Conservation (phyloP, 1,140 invertebrate genomes). For the Atta cephalotes region DNA sequence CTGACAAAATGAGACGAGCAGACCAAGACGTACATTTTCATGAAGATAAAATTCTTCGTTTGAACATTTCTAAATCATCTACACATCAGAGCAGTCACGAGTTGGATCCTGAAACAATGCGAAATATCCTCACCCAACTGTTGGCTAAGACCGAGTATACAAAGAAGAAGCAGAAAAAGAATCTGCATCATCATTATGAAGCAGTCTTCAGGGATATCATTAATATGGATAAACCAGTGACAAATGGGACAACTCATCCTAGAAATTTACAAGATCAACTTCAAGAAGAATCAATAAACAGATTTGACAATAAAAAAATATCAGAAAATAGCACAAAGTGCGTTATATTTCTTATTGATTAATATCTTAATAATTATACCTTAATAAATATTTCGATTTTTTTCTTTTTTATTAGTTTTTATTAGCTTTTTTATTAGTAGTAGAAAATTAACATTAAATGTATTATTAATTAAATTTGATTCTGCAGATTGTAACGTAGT, state of each 20-base stretch:
- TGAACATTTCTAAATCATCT: constrained; percentile 64
- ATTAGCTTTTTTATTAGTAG: neutral
- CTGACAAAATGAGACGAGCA: constrained; percentile 85
- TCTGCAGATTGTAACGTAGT: neutral
- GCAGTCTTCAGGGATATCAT: constrained; percentile 77
- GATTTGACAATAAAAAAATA: constrained; percentile 2
- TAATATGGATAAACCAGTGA: constrained; percentile 79
- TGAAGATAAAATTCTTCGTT: constrained; percentile 44
- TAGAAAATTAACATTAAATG: constrained; percentile 5
- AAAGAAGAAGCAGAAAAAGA: constrained; percentile 79
- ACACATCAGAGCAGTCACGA: constrained; percentile 80
- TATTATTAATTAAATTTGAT: neutral
- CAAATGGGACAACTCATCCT: neutral
- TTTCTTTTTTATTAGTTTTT: neutral
- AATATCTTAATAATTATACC: neutral
- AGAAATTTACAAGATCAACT: neutral
- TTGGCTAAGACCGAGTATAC: constrained; percentile 77
- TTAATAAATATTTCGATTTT: neutral
- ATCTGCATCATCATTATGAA: constrained; percentile 80
- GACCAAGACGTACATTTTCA: constrained; percentile 83
- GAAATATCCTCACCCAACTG: constrained; percentile 79
- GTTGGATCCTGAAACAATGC: constrained; percentile 84
- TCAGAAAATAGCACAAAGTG: constrained; percentile 15
- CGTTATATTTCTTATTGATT: constrained; percentile 13
- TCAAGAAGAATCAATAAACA: neutral